phyloP scores from a whole-genome alignment of 2,888 invertebrate genomes.

The Dorcus parallelipipedus region DNA sequence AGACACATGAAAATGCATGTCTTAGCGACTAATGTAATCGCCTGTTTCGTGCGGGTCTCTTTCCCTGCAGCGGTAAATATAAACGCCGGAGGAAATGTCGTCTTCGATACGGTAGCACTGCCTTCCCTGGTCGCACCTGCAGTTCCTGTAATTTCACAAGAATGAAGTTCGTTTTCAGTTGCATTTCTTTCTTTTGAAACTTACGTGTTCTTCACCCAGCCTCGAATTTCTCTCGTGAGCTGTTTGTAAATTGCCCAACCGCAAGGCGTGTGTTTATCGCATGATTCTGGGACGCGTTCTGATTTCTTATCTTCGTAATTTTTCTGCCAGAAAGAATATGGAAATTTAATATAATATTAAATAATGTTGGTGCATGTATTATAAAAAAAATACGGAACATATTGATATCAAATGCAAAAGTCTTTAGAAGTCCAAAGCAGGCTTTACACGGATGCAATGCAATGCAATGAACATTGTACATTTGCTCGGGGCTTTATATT shows the following conservation, averaged over 20 bases:
- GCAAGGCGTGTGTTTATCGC: slow-evolving; percentile 48
- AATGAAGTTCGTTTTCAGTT: not conserved
- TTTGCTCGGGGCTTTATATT: no score
- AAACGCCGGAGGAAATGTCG: slow-evolving; percentile 57
- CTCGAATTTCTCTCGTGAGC: slow-evolving; percentile 50
- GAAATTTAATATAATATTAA: no score
- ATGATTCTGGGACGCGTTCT: slow-evolving; percentile 8
- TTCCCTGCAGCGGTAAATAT: slow-evolving; percentile 55
- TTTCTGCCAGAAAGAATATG: not conserved
- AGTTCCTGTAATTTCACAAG: not conserved
- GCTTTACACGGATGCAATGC: no score
- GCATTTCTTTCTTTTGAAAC: slow-evolving; percentile 28
- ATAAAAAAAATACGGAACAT: no score
- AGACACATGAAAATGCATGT: not conserved
- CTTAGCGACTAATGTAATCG: not conserved
- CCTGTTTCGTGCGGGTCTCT: slow-evolving; percentile 3
- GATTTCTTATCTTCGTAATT: not conserved
- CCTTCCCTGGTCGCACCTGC: not conserved
- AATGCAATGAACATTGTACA: no score
- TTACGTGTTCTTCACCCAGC: slow-evolving; percentile 61
- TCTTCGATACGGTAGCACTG: slow-evolving; percentile 54
- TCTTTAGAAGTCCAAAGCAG: no score
- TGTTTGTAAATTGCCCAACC: slow-evolving; percentile 61
- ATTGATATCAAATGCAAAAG: no score
- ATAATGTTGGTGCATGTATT: no score